phyloP scores from a whole-genome alignment of 1,140 invertebrate genomes.

The Atopsyche davidsoni region DNA sequence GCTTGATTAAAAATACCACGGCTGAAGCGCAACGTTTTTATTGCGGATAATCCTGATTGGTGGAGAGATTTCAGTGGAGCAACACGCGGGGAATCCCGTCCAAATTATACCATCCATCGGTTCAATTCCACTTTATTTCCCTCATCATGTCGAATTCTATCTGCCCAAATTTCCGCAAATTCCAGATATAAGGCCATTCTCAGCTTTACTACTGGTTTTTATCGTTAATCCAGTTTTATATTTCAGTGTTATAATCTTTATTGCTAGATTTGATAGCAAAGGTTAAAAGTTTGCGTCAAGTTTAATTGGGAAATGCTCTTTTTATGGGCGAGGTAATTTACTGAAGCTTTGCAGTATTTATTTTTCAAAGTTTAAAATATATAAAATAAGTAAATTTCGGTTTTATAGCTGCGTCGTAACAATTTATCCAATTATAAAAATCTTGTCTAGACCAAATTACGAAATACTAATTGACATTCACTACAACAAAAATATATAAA shows the following conservation, averaged over 20 bases:
- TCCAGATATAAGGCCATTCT: not conserved
- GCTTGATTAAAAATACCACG: slow-evolving; percentile 31
- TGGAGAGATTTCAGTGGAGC: slow-evolving; percentile 25
- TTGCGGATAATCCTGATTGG: slow-evolving; percentile 33
- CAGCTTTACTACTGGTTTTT: not conserved
- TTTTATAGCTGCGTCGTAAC: no score
- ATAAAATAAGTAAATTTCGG: no score
- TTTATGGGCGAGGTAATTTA: no score
- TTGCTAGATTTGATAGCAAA: slow-evolving; percentile 4
- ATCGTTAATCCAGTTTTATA: not conserved
- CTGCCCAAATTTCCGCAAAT: not conserved
- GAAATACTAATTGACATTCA: no score
- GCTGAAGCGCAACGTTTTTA: slow-evolving; percentile 27
- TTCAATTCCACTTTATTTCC: slow-evolving; percentile 24
- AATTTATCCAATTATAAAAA: no score
- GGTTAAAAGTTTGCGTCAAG: no score
- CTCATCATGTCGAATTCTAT: slow-evolving; percentile 20
- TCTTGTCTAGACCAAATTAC: no score
- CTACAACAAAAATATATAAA: no score
- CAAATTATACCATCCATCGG: not conserved
- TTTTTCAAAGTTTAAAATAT: no score
- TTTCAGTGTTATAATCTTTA: not conserved
- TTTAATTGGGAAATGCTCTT: no score
- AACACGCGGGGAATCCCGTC: not conserved
- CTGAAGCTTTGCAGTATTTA: no score